phyloP scores from a whole-genome alignment of 1,140 invertebrate genomes.

The Lineus longissimus region DNA sequence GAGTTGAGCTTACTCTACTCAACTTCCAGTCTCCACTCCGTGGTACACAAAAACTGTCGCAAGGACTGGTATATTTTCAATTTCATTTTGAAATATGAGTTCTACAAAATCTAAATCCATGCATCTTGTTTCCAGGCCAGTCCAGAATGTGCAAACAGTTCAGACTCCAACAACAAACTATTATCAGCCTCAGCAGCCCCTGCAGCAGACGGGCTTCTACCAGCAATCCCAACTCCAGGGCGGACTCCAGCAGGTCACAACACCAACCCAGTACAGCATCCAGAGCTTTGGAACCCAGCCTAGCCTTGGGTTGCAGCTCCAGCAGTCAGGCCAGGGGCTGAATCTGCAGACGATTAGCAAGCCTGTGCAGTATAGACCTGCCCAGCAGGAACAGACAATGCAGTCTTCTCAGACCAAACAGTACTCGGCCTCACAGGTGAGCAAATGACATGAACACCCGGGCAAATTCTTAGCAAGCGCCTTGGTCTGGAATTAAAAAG shows the following conservation, averaged over 20 bases:
- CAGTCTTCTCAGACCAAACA: slow-evolving; percentile 12
- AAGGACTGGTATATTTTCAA: no score
- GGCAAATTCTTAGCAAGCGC: no score
- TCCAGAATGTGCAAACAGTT: slow-evolving; percentile 32
- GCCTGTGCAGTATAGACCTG: not conserved
- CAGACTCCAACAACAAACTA: slow-evolving; percentile 35
- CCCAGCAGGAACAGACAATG: not conserved
- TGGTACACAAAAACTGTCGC: not conserved
- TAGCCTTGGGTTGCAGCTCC: slow-evolving; percentile 25
- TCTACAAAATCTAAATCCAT: not conserved
- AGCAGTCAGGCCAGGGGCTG: slow-evolving; percentile 27
- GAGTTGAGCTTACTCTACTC: not conserved
- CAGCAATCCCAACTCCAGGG: slow-evolving; percentile 29
- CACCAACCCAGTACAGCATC: slow-evolving; percentile 27
- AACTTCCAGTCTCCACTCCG: no score
- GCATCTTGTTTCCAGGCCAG: slow-evolving; percentile 2
- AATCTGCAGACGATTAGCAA: slow-evolving; percentile 27
- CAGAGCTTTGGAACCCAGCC: slow-evolving; percentile 26
- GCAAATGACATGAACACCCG: no score
- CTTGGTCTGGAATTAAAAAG: no score
- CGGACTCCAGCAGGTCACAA: slow-evolving; percentile 29
- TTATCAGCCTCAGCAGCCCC: slow-evolving; percentile 34
- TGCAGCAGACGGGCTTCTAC: slow-evolving; percentile 42
- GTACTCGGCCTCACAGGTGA: slow-evolving; percentile 19
- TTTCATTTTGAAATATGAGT: not conserved